Conservation (phyloP, 2,797 vertebrate genomes). For the Lepus townsendii region DNA sequence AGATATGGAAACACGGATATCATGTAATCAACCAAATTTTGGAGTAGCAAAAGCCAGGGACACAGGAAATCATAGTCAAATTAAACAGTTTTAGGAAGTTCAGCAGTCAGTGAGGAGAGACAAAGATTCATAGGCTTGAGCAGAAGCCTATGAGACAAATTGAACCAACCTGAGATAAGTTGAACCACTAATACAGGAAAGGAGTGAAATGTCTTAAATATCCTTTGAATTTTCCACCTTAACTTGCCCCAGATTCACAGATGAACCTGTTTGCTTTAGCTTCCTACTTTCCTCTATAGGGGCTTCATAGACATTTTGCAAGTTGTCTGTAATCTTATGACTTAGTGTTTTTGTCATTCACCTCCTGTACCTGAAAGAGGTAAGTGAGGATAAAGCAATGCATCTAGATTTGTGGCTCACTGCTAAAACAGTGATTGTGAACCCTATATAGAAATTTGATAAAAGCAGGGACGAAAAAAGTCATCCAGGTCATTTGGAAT, state of each 20-base stretch:
- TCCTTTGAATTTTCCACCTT: neutral
- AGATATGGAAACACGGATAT: neutral
- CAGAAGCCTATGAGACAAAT: neutral
- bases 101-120: neutral
- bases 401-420: neutral
- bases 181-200: neutral
- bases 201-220: neutral
- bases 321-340: neutral
- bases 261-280: neutral
- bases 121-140: neutral
- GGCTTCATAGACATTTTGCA: neutral
- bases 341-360: neutral
- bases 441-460: neutral
- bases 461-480: neutral
- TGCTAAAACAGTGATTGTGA: neutral
- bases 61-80: neutral
- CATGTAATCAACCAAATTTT: neutral
- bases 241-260: neutral
- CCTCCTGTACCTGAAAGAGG: neutral
- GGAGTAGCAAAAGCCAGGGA: neutral
- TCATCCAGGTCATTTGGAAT: neutral
- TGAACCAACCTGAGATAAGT: neutral
- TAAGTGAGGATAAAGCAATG: neutral
- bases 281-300: neutral
- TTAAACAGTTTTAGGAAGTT: constrained; percentile 24